Evolutionary conservation across 2,888 invertebrate genomes (phyloP).

Genomic region (Euplexia lucipara): DNA sequence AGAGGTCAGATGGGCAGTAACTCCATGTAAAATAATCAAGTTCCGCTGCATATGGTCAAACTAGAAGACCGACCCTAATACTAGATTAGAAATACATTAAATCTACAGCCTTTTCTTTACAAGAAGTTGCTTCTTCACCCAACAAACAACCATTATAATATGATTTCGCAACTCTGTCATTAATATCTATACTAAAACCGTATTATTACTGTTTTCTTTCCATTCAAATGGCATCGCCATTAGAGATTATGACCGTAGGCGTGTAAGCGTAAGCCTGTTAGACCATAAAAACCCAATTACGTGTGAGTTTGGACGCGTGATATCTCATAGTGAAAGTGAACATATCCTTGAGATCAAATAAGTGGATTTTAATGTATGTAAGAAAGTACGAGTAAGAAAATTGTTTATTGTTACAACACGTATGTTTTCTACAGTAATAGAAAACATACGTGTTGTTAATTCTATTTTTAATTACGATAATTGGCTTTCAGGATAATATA

Average conservation of each 20-base stretch:
- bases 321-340: conserved; percentile 40
- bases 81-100: no score
- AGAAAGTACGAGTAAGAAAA: no score
- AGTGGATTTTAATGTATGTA: conserved; percentile 9
- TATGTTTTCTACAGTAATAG: no score
- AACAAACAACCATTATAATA: background rate
- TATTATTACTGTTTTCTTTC: conserved; percentile 36
- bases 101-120: background rate
- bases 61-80: no score
- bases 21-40: no score
- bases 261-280: conserved; percentile 37
- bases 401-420: no score
- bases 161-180: background rate
- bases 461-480: no score
- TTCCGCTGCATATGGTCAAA: no score
- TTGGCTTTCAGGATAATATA: no score
- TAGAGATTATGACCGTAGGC: conserved; percentile 38
- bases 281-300: conserved; percentile 48
- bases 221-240: conserved; percentile 32
- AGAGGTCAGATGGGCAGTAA: no score
- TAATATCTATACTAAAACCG: conserved; percentile 18
- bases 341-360: conserved; percentile 23
- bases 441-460: no score
- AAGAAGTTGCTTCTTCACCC: background rate
- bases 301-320: conserved; percentile 21